Conservation (phyloP, 2,113 vertebrate genomes). For the Salvelinus sp. region DNA sequence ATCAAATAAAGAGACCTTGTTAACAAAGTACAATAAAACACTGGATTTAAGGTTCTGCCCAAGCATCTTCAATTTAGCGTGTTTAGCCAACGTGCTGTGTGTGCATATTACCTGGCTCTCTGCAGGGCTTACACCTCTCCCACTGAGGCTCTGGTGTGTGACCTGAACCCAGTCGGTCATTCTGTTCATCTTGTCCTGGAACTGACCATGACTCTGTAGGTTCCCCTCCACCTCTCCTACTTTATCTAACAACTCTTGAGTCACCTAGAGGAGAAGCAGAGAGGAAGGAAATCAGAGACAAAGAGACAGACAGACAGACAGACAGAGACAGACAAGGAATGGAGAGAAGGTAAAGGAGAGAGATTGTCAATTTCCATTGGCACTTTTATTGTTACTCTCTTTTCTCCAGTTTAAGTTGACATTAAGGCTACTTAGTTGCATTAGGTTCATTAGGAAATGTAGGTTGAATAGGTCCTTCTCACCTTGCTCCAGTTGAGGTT, state of each 20-base stretch:
- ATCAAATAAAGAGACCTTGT: neutral
- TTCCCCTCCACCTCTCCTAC: constrained; percentile 75
- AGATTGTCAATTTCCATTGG: neutral
- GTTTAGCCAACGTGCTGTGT: neutral
- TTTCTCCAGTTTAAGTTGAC: no score
- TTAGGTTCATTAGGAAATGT: neutral
- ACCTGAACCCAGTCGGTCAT: constrained; percentile 71
- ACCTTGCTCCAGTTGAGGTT: constrained; percentile 90
- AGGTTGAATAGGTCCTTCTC: constrained; percentile 1
- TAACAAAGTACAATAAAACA: neutral
- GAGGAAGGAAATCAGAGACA: neutral
- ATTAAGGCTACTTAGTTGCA: no score
- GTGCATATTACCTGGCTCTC: constrained; percentile 69
- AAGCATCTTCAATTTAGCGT: neutral
- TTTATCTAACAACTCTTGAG: constrained; percentile 80
- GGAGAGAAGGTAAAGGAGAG: neutral
- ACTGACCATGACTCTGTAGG: constrained; percentile 69
- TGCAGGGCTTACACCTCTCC: constrained; percentile 52
- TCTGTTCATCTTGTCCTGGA: constrained; percentile 71
- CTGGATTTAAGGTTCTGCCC: neutral
- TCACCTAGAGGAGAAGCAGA: constrained; percentile 64
- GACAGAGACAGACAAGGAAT: neutral
- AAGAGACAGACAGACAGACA: neutral
- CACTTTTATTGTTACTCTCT: neutral
- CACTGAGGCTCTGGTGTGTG: constrained; percentile 65